Percentiles rank a stretch among this genome's conserved stretches.
Evolutionary conservation across 1,140 invertebrate genomes (phyloP).

Genomic region (Brachionus calyciflorus): DNA sequence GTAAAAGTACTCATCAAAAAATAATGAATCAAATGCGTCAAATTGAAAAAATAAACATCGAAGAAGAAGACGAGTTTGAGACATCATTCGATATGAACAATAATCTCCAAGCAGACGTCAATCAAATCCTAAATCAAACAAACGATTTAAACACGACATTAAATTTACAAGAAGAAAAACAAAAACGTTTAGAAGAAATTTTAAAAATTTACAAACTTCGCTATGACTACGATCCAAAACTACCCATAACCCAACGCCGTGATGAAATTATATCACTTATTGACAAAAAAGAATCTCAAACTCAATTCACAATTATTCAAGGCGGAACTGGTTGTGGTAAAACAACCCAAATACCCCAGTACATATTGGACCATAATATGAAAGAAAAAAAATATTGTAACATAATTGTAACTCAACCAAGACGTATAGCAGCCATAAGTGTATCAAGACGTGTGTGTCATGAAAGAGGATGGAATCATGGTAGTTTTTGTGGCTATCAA

Average conservation of each 20-base stretch:
- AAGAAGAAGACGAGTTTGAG: constrained; percentile 13
- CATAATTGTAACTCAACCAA: constrained; percentile 60
- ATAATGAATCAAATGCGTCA: background rate
- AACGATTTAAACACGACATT: constrained; percentile 22
- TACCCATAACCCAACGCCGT: constrained; percentile 43
- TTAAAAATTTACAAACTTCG: background rate
- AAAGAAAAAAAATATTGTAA: constrained; percentile 55
- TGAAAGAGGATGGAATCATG: constrained; percentile 55
- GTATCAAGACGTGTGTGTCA: constrained; percentile 56
- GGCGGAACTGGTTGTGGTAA: constrained; percentile 58
- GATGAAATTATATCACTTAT: constrained; percentile 51
- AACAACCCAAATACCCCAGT: constrained; percentile 60
- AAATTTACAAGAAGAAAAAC: background rate
- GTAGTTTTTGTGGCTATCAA: constrained; percentile 59
- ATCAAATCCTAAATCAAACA: constrained; percentile 6
- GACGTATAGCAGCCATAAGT: constrained; percentile 59
- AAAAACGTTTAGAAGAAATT: background rate
- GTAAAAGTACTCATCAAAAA: background rate
- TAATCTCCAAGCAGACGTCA: background rate
- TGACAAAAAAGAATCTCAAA: constrained; percentile 50
- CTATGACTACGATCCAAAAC: constrained; percentile 38
- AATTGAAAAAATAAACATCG: background rate
- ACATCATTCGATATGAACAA: constrained; percentile 28
- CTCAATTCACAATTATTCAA: constrained; percentile 57
- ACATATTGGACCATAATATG: constrained; percentile 58